These are phyloP conservation scores for Mastomys natalensis DNA, from an alignment of 2,113 vertebrate genomes.

Conservation along the genomic window DNA sequence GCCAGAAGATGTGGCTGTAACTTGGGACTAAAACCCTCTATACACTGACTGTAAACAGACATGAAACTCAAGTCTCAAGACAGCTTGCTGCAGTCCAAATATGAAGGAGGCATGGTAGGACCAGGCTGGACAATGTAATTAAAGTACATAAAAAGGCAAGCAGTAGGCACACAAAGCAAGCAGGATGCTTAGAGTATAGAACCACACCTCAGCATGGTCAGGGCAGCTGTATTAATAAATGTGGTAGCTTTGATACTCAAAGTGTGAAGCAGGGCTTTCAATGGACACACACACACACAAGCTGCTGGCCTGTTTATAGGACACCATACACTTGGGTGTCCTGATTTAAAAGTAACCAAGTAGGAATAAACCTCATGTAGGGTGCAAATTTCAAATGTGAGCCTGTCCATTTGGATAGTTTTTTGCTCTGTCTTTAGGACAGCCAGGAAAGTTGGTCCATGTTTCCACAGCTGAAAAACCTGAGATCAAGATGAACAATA, in stretches of 20 bases:
- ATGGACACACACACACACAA: too few relatives aligned
- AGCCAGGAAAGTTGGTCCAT: not conserved
- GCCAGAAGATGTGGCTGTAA: not conserved
- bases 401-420: not conserved
- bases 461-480: not conserved
- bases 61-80: not conserved
- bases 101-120: not conserved
- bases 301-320: not conserved
- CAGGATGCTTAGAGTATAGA: not conserved
- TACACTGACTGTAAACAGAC: not conserved
- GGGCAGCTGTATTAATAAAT: not conserved
- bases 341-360: not conserved
- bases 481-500: not conserved
- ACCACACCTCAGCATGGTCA: fast-evolving
- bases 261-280: not conserved
- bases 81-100: not conserved
- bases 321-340: not conserved
- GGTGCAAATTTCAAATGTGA: not conserved
- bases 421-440: not conserved
- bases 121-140: not conserved
- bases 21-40: not conserved
- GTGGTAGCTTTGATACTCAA: not conserved
- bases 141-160: not conserved
- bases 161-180: not conserved
- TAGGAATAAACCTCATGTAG: fast-evolving